phyloP scores from a whole-genome alignment of 2,113 vertebrate genomes.

The Alligator mississippiensis region DNA sequence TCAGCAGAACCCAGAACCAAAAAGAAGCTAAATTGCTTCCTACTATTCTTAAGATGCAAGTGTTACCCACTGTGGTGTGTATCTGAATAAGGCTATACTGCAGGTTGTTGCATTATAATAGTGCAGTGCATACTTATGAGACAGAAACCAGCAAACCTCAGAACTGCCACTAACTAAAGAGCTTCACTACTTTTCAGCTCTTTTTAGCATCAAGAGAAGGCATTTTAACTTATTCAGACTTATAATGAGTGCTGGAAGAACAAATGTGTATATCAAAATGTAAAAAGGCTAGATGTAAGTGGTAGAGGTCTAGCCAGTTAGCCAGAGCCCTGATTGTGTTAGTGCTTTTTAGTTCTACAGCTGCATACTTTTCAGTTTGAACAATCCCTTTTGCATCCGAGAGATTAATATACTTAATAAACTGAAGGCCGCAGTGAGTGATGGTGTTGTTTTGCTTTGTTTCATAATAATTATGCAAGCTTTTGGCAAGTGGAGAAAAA shows the following conservation, averaged over 20 bases:
- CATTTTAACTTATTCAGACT: not conserved
- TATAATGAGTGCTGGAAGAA: not conserved
- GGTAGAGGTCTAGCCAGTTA: not conserved
- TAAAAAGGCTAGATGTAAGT: not conserved
- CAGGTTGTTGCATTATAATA: not conserved
- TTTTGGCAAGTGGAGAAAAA: too few species aligned
- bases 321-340: not conserved
- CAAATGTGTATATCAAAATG: fast-evolving
- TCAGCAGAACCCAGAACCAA: not conserved
- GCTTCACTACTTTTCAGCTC: not conserved
- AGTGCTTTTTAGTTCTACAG: not conserved
- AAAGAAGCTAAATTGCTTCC: not conserved
- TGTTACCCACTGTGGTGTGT: not conserved
- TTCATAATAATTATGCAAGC: not conserved
- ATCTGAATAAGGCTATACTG: not conserved
- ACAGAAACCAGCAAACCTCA: not conserved
- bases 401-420: not conserved
- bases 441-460: not conserved
- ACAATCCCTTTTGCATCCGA: not conserved
- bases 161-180: not conserved
- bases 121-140: not conserved
- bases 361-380: not conserved
- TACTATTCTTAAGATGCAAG: not conserved
- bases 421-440: not conserved
- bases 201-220: not conserved